A percentile compares a stretch with the other conserved stretches of the same genome.
These are phyloP conservation scores for Hoplias malabaricus DNA, from an alignment of 2,113 vertebrate species.

Conservation along the genomic window DNA sequence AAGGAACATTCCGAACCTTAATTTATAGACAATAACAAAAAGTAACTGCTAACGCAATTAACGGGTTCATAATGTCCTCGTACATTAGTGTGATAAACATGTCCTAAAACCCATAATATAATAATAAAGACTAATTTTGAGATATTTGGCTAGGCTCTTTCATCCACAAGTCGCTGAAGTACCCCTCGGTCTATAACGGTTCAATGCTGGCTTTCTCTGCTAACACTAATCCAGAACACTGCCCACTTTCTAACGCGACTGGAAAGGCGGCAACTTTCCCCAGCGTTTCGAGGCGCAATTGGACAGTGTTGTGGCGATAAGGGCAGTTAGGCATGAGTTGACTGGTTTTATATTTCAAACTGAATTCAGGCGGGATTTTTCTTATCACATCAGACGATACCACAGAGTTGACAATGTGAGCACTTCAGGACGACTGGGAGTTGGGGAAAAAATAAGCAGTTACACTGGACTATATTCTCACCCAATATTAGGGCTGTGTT, in stretches of 20 bases:
- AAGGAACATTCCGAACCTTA: no score
- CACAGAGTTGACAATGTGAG: background rate
- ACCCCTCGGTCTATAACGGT: background rate
- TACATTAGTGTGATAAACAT: no score
- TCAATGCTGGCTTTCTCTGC: background rate
- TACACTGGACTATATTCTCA: background rate
- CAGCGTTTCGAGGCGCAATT: conserved; percentile 52
- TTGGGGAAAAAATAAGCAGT: background rate
- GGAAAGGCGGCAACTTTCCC: background rate
- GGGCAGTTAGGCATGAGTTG: conserved; percentile 56
- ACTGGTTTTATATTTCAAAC: conserved; percentile 67
- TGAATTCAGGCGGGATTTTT: conserved; percentile 70
- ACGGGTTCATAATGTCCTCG: no score
- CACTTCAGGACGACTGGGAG: background rate
- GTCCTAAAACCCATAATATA: no score
- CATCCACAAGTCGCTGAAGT: background rate
- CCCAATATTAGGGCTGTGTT: no score
- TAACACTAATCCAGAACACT: background rate
- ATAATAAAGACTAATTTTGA: no score
- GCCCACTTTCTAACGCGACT: background rate
- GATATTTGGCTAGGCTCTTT: background rate
- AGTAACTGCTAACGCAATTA: no score
- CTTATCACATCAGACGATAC: background rate
- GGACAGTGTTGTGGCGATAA: conserved; percentile 51
- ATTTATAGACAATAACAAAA: no score